These are phyloP conservation scores for Myodes glareolus DNA, from an alignment of 2,113 vertebrate genomes.

Conservation along the genomic window DNA sequence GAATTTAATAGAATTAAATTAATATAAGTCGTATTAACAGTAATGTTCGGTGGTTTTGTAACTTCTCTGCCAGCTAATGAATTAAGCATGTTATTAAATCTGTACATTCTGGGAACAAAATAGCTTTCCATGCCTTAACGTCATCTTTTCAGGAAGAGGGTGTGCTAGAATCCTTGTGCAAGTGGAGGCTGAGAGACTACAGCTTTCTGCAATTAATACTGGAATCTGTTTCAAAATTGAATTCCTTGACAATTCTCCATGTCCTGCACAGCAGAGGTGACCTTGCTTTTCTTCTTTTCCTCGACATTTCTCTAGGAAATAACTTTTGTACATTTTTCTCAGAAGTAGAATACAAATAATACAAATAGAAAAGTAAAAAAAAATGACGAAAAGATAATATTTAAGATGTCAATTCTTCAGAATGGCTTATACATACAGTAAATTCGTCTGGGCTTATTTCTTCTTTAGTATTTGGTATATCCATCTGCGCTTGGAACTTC, in stretches of 20 bases:
- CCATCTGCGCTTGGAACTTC: background rate
- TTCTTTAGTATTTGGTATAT: background rate
- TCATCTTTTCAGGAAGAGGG: constrained; percentile 43
- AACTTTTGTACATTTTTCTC: constrained; percentile 46
- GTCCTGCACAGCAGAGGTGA: background rate
- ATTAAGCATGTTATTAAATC: constrained; percentile 63
- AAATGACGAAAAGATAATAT: background rate
- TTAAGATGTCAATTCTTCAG: background rate
- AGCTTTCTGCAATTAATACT: background rate
- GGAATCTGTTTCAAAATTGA: background rate
- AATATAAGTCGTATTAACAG: constrained; percentile 58
- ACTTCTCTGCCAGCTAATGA: constrained; percentile 56
- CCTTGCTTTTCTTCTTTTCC: background rate
- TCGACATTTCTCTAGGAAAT: constrained; percentile 13
- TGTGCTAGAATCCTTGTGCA: background rate
- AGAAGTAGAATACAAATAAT: background rate
- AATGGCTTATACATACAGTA: background rate
- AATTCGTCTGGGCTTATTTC: background rate
- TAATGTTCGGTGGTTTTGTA: constrained; percentile 58
- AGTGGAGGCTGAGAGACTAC: background rate
- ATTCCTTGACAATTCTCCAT: constrained; percentile 31
- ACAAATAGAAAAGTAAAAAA: too few species aligned
- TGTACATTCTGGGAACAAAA: constrained; percentile 37
- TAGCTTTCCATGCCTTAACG: constrained; percentile 22
- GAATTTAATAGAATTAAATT: constrained; percentile 66